Evolutionary conservation across 2,888 invertebrate genomes (phyloP).

Genomic region (Rhynchonema sp.): DNA sequence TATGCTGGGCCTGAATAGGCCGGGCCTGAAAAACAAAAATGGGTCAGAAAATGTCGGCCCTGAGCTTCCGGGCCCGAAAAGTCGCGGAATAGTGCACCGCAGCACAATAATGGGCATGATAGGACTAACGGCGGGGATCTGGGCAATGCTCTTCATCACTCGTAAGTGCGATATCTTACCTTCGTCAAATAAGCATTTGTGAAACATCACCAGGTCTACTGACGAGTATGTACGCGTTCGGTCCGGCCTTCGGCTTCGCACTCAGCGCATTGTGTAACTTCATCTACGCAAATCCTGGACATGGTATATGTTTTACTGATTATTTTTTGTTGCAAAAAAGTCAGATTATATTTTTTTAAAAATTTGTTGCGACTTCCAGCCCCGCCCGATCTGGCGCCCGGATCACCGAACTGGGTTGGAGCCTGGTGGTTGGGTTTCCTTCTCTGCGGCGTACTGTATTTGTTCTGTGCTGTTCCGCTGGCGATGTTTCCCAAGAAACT

Average conservation of each 20-base stretch:
- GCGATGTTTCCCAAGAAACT: slow-evolving; percentile 45
- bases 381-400: slow-evolving; percentile 40
- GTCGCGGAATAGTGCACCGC: too few species aligned
- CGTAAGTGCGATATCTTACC: too few species aligned
- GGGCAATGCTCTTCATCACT: too few species aligned
- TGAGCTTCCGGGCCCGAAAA: too few species aligned
- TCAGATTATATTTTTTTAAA: neutral
- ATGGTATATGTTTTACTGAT: neutral
- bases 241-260: slow-evolving; percentile 18
- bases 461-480: slow-evolving; percentile 42
- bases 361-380: too few species aligned
- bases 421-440: slow-evolving; percentile 53
- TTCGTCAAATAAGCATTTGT: too few species aligned
- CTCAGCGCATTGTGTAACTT: slow-evolving; percentile 14
- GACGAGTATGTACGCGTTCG: slow-evolving; percentile 20
- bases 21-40: too few species aligned
- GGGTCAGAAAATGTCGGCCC: too few species aligned
- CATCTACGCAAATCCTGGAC: slow-evolving; percentile 13
- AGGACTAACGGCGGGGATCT: too few species aligned
- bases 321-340: neutral
- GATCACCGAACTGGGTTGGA: slow-evolving; percentile 52
- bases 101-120: too few species aligned
- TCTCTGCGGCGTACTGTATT: slow-evolving; percentile 39
- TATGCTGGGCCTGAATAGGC: too few species aligned
- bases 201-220: too few species aligned